Evolutionary conservation across 2,797 vertebrate species (phyloP), one percentile per base, ranked within the genome.

Genomic region (Phylloscopus collybita): DNA sequence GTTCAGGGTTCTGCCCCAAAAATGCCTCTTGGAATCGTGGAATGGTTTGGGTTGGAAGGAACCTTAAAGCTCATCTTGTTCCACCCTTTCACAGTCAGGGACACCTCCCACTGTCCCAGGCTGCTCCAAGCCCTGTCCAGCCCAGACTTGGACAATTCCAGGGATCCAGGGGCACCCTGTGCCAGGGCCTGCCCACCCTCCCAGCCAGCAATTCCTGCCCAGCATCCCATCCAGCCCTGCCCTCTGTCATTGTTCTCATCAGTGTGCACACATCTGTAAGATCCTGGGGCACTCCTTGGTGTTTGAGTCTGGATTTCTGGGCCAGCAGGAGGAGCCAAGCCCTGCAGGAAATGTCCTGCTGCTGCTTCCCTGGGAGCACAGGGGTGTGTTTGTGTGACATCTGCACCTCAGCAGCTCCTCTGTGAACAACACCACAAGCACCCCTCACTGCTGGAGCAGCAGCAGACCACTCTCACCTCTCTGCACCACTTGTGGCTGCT

Each of bases 261-360:
- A 14, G 11, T 0, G 23, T 10, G 57, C n/a, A 20, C 26, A 1
- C 3, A 5, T 2, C 0, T 47, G 13, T 25, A 4, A 44, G 53
- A 3, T 7, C 61, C 5, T 8, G 22, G 40, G 19, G 16, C 42
- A 0, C 30, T 62, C 70, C 61, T 13, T 30, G 40, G 10, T n/a
- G 44, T 15, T 4, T 7, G 57, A 5, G 34, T 4, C 9, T 26
- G 64, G 61, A 2, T 62, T 73, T 50, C 10, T 67, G 72, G 44
- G 32, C 29, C 60, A n/a, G 50, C 54, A 70, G 54, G 60, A 64
- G 19, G 67, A 49, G 44, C 32, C 45, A 17, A 7, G 47, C 26
- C 57, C 47, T 75, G 66, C 80, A 69, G 80, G 23, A 11, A 8
- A 6, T 2, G 11, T 20, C 26, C 53, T 26, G 56, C 53, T 51